Base-by-base conservation (phyloP, 2,888 invertebrate genomes). In the Standfussiana lucernea region DNA sequence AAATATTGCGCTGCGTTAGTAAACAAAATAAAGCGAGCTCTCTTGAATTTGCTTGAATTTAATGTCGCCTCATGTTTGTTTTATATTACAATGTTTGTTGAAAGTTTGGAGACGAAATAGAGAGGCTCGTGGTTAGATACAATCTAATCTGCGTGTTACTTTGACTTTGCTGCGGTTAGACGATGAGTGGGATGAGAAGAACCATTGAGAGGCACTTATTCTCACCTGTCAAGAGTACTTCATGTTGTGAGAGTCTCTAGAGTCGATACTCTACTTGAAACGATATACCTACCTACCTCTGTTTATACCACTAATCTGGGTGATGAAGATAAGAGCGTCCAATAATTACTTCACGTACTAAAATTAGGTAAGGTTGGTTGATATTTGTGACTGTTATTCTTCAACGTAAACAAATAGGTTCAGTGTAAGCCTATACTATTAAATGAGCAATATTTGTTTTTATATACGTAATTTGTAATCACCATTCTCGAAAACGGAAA, bases 1-100 rank as follows among this genome's bases (percentile, higher is more conserved):
- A 92, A 93, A 93, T 90, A 91, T 66, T 47, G 75, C 80, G 82
- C 83, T 80, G 80, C 80, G 86, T 90, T 89, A 85, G 89, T 85
- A 89, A 90, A 86, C 88, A 90, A 91, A 93, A 91, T 87, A 91
- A 79, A 85, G 86, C 86, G 84, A 83, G 88, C 90, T 90, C 85
- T 85, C 87, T 90, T 88, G 89, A 92, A 89, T 92, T 91, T 88
- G 82, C 90, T 91, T 89, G 88, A 90, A 90, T 91, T 90, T 90
- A 88, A 80, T 86, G 86, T 83, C 83, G 87, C 81, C 88, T 90
- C 88, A 84, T 91, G 90, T 93, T 92, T 92, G 90, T 90, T 91
- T 90, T 91, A 86, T 89, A 88, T 90, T 88, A 90, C 84, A 87
- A 79, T 89, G 85, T 89, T 85, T 89, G 84, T 87, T 65, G 64